phyloP scores from a whole-genome alignment of 2,113 vertebrate species.

The Fregata magnificens region DNA sequence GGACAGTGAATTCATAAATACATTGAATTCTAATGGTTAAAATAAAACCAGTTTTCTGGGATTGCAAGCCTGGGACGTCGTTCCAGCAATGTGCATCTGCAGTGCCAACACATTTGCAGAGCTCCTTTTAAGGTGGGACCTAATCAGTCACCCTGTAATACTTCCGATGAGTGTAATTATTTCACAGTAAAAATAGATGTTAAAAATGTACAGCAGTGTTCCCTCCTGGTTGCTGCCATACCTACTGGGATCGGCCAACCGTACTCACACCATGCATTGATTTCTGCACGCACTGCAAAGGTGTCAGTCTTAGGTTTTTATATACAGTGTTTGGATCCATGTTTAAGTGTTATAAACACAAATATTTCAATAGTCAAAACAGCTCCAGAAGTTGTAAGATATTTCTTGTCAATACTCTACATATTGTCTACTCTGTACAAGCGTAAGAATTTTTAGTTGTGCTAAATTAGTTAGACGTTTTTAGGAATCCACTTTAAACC shows the following conservation, averaged over 20 bases:
- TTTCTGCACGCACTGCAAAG: fast-evolving
- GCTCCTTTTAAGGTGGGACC: neutral
- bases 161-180: neutral
- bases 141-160: neutral
- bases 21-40: neutral
- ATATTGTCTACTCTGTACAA: neutral
- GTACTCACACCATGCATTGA: fast-evolving
- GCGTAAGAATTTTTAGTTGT: neutral
- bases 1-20: neutral
- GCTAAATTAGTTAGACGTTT: neutral
- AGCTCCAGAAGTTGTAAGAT: neutral
- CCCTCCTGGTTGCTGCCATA: neutral
- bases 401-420: neutral
- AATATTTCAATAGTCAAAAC: neutral
- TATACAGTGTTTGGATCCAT: neutral
- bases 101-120: neutral
- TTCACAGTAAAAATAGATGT: neutral
- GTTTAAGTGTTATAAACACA: neutral
- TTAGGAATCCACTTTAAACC: neutral
- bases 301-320: neutral
- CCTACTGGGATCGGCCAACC: fast-evolving
- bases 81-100: neutral
- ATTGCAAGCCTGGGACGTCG: neutral
- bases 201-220: neutral
- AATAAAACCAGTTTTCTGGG: neutral